Evolutionary conservation across 2,888 invertebrate genomes (phyloP).

Genomic region (Cecidostiba fungosa): DNA sequence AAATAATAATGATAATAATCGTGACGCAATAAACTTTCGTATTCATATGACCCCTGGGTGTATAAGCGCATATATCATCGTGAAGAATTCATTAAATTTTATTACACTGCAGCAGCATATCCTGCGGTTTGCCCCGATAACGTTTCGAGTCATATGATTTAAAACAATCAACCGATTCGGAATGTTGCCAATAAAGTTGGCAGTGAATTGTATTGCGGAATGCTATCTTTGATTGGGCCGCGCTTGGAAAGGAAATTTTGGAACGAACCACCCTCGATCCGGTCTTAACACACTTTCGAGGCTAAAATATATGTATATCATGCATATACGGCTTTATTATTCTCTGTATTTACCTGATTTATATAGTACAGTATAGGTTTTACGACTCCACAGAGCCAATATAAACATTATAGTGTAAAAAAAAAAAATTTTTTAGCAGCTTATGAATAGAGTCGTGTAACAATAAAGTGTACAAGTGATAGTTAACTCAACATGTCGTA

Average conservation of each 20-base stretch:
- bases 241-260: neutral
- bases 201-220: conserved; percentile 10
- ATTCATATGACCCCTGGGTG: too few relatives aligned
- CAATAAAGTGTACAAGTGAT: too few relatives aligned
- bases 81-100: conserved; percentile 21
- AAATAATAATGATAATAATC: too few relatives aligned
- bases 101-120: neutral
- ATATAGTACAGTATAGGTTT: too few relatives aligned
- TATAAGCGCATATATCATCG: too few relatives aligned
- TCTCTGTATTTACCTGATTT: neutral
- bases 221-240: neutral
- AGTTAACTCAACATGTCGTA: too few relatives aligned
- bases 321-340: neutral
- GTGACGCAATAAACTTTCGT: too few relatives aligned
- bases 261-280: neutral
- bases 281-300: neutral
- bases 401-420: too few relatives aligned
- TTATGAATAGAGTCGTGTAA: neutral
- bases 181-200: conserved; percentile 19
- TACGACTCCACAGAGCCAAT: too few relatives aligned
- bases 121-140: neutral
- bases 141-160: conserved; percentile 14
- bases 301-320: neutral
- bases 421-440: too few relatives aligned
- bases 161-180: conserved; percentile 11